Percentiles rank a stretch among this genome's conserved stretches.
These are phyloP conservation scores for Paradisaea rubra DNA, from an alignment of 2,113 vertebrate genomes.

Conservation along the genomic window DNA sequence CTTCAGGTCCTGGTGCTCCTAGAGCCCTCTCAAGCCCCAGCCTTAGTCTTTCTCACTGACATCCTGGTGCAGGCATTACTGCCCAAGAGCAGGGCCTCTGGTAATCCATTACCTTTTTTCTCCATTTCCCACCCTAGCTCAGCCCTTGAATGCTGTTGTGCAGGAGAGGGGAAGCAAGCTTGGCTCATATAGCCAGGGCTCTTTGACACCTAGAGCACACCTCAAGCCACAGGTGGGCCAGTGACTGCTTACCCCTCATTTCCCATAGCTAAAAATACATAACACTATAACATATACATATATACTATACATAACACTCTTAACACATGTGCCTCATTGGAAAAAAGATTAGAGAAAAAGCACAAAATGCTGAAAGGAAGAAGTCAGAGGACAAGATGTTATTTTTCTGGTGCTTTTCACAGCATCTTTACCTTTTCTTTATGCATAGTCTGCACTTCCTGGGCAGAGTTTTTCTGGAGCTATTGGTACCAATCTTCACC, in stretches of 20 bases:
- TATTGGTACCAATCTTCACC: neutral
- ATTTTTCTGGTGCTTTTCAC: neutral
- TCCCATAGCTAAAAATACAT: neutral
- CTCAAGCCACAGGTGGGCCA: neutral
- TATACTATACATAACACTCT: neutral
- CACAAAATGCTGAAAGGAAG: neutral
- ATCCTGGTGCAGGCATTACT: neutral
- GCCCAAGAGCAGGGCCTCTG: accelerated
- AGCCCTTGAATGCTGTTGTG: neutral
- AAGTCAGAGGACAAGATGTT: neutral
- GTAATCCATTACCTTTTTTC: too few relatives aligned
- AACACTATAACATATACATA: too few relatives aligned
- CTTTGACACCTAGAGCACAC: neutral
- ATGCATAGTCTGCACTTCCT: neutral
- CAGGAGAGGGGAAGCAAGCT: neutral
- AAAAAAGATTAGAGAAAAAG: neutral
- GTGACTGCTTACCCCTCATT: neutral
- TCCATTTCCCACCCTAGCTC: neutral
- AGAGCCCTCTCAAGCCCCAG: neutral
- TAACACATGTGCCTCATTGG: accelerated
- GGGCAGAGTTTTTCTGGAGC: neutral
- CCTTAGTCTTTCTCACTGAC: neutral
- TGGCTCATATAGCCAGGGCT: neutral
- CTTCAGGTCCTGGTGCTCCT: neutral
- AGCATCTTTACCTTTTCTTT: neutral